Conservation (phyloP, 2,797 vertebrate genomes). For the Myiotriccus ornatus region DNA sequence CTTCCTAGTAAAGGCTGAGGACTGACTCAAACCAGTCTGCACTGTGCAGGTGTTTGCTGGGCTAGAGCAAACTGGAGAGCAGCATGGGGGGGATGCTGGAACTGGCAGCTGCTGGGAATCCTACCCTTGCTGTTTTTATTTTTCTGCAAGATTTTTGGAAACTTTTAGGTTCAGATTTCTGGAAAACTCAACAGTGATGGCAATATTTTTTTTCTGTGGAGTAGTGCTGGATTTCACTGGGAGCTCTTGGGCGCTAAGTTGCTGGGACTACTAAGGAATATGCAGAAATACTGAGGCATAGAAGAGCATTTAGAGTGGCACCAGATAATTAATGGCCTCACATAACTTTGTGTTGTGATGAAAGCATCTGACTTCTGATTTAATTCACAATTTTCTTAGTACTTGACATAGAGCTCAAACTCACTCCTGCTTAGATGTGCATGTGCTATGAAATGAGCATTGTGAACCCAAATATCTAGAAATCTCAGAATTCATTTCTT, state of each 20-base stretch:
- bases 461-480: not conserved
- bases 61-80: not conserved
- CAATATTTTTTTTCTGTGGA: not conserved
- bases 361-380: not conserved
- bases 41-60: accelerated
- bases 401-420: not conserved
- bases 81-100: not conserved
- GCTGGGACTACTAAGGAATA: not conserved
- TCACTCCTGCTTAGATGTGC: not conserved
- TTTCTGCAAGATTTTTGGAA: not conserved
- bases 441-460: not conserved
- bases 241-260: not conserved
- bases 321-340: not conserved
- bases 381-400: not conserved
- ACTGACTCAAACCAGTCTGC: not conserved
- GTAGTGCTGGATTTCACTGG: not conserved
- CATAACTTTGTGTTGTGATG: not conserved
- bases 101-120: not conserved
- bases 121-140: not conserved
- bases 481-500: not conserved
- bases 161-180: not conserved
- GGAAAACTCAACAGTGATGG: not conserved
- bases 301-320: not conserved
- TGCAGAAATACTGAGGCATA: not conserved
- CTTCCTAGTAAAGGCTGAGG: not conserved